phyloP scores from a whole-genome alignment of 2,888 invertebrate genomes.

The Anticlea derivata region DNA sequence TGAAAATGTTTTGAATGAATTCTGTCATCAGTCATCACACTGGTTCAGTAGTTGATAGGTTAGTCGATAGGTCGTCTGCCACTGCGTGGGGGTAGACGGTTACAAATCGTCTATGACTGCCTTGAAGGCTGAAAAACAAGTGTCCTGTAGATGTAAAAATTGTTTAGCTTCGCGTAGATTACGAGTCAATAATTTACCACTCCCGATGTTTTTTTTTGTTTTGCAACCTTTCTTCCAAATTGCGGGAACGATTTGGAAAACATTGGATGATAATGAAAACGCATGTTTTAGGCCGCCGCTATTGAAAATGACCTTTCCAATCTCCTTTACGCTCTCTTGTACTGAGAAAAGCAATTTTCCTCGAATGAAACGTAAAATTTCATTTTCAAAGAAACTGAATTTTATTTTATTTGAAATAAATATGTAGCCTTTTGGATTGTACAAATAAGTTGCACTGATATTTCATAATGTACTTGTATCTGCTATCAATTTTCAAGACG shows the following conservation, averaged over 20 bases:
- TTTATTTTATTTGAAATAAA: background rate
- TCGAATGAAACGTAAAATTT: constrained; percentile 9
- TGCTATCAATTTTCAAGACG: no score
- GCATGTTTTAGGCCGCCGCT: constrained; percentile 6
- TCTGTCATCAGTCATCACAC: no score
- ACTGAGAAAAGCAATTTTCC: constrained; percentile 10
- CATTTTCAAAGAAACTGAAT: constrained; percentile 4
- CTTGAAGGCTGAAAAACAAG: no score
- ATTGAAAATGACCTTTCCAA: constrained; percentile 15
- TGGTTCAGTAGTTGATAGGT: no score
- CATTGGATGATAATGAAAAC: constrained; percentile 19
- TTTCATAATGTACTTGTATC: background rate
- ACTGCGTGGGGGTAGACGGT: no score
- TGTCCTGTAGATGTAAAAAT: no score
- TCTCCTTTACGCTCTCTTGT: constrained; percentile 2
- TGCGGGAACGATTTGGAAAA: constrained; percentile 6
- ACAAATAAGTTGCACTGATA: background rate
- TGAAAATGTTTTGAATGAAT: no score
- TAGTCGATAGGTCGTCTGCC: no score
- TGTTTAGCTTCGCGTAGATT: no score
- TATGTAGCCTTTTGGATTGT: background rate
- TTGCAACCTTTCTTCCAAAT: constrained; percentile 4
- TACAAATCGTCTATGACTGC: no score
- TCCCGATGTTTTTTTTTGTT: no score
- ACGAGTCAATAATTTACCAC: no score